Percentiles rank a stretch among this genome's conserved stretches.
These are phyloP conservation scores for Acromyrmex charruanus DNA, from an alignment of 1,140 invertebrate genomes.

Conservation along the genomic window DNA sequence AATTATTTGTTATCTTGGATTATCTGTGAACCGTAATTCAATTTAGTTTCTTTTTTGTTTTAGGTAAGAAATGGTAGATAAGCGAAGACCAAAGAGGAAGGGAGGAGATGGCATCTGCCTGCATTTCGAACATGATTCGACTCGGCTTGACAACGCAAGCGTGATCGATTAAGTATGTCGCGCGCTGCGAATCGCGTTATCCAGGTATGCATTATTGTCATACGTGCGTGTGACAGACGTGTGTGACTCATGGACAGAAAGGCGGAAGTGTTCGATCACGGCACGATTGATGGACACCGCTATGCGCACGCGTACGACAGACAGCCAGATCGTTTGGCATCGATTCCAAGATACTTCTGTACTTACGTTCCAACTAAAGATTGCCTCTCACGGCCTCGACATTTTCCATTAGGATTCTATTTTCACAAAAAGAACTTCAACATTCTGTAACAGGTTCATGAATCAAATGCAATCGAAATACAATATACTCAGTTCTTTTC, in stretches of 20 bases:
- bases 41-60: conserved; percentile 24
- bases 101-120: conserved; percentile 15
- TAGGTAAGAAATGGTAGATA: conserved; percentile 51
- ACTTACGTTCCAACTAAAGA: conserved; percentile 16
- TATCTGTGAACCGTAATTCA: background rate
- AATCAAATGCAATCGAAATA: background rate
- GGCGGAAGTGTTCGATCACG: conserved; percentile 47
- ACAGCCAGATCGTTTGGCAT: conserved; percentile 32
- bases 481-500: background rate
- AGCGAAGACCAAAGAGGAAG: background rate
- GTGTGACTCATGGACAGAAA: conserved; percentile 38
- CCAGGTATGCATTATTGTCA: conserved; percentile 53
- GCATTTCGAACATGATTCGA: conserved; percentile 31
- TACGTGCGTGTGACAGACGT: conserved; percentile 29
- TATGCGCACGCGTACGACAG: background rate
- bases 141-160: conserved; percentile 43
- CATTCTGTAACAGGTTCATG: background rate
- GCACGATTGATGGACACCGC: background rate
- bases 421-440: background rate
- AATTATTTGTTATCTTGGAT: background rate
- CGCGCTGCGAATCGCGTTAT: conserved; percentile 51
- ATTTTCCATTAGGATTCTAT: background rate
- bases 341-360: conserved; percentile 33
- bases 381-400: conserved; percentile 6
- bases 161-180: conserved; percentile 57